Conservation (phyloP, 1,140 invertebrate genomes). For the Caenorhabditis inopinata region DNA sequence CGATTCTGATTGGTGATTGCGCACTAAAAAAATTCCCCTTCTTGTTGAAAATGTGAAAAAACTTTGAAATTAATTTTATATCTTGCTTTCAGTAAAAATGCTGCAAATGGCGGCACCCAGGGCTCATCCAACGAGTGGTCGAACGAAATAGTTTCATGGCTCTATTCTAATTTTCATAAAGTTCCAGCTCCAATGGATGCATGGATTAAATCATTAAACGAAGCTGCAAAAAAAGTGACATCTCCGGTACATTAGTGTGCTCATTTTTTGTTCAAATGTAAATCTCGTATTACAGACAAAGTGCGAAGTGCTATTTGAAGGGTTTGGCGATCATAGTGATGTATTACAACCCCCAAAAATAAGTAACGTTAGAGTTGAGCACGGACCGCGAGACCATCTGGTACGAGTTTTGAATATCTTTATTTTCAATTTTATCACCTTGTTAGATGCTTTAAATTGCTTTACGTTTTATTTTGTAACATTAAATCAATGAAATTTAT, state of each 20-base stretch:
- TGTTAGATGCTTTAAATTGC: no score
- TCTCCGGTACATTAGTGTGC: constrained; percentile 38
- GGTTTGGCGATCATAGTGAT: constrained; percentile 50
- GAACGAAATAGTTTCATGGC: constrained; percentile 52
- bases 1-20: not conserved
- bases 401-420: constrained; percentile 6
- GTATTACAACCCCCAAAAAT: constrained; percentile 47
- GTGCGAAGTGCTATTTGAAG: constrained; percentile 54
- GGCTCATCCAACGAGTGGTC: constrained; percentile 45
- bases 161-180: constrained; percentile 49
- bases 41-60: not conserved
- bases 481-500: not conserved
- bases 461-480: no score
- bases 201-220: constrained; percentile 52
- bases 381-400: constrained; percentile 51
- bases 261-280: not conserved
- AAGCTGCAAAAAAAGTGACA: constrained; percentile 51
- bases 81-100: constrained; percentile 31
- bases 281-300: constrained; percentile 45
- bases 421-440: not conserved
- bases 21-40: no score
- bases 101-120: not conserved
- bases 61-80: no score
- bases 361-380: constrained; percentile 49
- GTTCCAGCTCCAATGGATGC: constrained; percentile 50